Evolutionary conservation across 2,797 vertebrate genomes (phyloP), one percentile per base, ranked within the genome.

Genomic region (Sylvilagus floridanus): DNA sequence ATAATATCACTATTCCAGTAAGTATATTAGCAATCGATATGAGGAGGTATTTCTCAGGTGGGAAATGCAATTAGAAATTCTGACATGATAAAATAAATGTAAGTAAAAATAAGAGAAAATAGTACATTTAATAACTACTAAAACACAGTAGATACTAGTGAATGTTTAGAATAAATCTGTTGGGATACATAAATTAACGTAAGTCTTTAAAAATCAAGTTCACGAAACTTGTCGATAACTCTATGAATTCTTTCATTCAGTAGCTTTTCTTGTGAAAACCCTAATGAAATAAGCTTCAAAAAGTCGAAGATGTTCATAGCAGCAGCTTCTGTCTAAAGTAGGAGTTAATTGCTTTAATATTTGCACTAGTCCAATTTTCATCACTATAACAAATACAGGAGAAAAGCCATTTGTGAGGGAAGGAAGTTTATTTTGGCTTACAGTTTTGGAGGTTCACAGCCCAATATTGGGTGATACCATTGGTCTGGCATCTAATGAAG

Each of bases 131-230:
- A 63, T 5, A 75, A 79, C 4, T 68, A 54, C 4, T 65, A 6
- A 93, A 68, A 65, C 4, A 84, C 47, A 47, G 71, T 73, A 62
- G 63, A 84, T 35, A 17, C 57, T 87, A 83, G 79, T 69, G 30
- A 35, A 0, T 63, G 3, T 81, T 65, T 7, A 50, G 2, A 89
- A n/a, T 73, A 69, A 68, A 83, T 95, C 24, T 47, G 6, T 7
- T 62, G 37, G 4, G 30, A 86, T n/a, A 69, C 8, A 65, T 62
- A 78, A 47, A 37, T 94, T 63, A 62, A 7, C 24, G 21, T 54
- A 83, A 57, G 13, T 62, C 28, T 77, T 88, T 86, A 12, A 16
- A 86, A 57, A 83, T 72, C 21, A 88, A 72, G 85, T 90, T 85
- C 62, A 66, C 3, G 91, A 73, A 88, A 66, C n/a, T 8, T 78